Base-by-base conservation (phyloP, 2,888 invertebrate species). In the Yponomeuta malinellus region DNA sequence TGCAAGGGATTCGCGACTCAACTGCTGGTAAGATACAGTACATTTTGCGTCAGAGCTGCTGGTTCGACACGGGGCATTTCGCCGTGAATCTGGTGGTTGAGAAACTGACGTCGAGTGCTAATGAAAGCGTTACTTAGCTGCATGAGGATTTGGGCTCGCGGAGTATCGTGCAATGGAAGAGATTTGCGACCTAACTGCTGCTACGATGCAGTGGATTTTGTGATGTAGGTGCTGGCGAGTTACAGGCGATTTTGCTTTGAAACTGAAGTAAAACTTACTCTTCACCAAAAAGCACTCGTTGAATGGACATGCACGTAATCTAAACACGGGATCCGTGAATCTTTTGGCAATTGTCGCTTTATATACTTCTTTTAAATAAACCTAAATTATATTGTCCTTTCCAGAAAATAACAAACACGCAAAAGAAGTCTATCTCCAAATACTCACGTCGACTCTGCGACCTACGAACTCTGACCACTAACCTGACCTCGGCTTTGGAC, bases 1-100 rank as follows among this genome's bases (percentile, higher is more conserved):
- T 96, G 97, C 78, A 95, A 95, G 83, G 99, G 99, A 68, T 98
- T 96, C 82, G 94, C 96, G 0, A 94, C 95, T 29, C 96, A 98
- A 78, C 87, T 98, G 65, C 93, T 97, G 93, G 94, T 95, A 86
- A 86, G 81, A 37, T 5, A 37, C 37, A 37, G 37, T 37, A 37
- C 37, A 37, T 37, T 37, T 37, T 37, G 37, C 37, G 37, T 4
- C 37, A 37, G 4, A 37, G 37, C 4, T 37, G 37, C 37, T 37
- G 37, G 37, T 37, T 37, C 2, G 5, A 4, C 5, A 37, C 37
- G 37, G 37, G 23, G 23, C 23, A 37, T 37, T 37, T 37, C 0
- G 37, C 37, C 37, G 2, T 37, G 37, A 37, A 37, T 2, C 37
- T 37, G 37, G 5, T 37, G 23, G 23, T 23, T 23, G 23, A 37